Conservation (phyloP, 2,113 vertebrate genomes). For the Romanogobio albipinnatus region DNA sequence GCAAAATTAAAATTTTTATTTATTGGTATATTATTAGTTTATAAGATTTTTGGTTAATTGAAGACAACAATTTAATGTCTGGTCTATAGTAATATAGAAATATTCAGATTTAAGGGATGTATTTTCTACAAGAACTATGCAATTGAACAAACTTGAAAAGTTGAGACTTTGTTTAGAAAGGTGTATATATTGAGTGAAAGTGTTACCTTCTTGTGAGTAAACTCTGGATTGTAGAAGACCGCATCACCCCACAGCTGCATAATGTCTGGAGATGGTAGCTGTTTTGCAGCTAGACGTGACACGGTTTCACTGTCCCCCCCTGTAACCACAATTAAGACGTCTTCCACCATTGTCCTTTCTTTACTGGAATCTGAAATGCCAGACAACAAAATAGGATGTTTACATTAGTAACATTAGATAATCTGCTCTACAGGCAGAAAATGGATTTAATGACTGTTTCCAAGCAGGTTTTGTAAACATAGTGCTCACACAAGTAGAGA, state of each 20-base stretch:
- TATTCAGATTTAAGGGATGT: too few species aligned
- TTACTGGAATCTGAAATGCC: slow-evolving; percentile 30
- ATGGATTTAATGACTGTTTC: not conserved
- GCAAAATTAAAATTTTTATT: too few species aligned
- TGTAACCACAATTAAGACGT: slow-evolving; percentile 78
- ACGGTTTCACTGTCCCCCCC: slow-evolving; percentile 86
- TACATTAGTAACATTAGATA: not conserved
- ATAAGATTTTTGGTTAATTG: too few species aligned
- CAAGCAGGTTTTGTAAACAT: not conserved
- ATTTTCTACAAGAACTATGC: too few species aligned
- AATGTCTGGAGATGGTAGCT: slow-evolving; percentile 79
- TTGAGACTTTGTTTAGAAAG: not conserved
- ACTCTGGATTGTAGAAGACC: slow-evolving; percentile 86
- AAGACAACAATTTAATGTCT: too few species aligned
- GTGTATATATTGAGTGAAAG: not conserved
- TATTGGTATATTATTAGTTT: too few species aligned
- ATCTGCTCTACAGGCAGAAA: not conserved
- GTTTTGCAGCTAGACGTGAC: slow-evolving; percentile 74
- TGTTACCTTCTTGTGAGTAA: slow-evolving; percentile 79
- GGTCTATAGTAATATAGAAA: too few species aligned
- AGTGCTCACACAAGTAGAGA: too few species aligned
- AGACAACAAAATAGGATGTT: not conserved
- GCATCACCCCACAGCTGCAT: slow-evolving; percentile 90
- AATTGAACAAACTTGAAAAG: too few species aligned
- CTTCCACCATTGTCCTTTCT: slow-evolving; percentile 73